Evolutionary conservation across 1,140 invertebrate species (phyloP).

Genomic region (Aricia agestis): DNA sequence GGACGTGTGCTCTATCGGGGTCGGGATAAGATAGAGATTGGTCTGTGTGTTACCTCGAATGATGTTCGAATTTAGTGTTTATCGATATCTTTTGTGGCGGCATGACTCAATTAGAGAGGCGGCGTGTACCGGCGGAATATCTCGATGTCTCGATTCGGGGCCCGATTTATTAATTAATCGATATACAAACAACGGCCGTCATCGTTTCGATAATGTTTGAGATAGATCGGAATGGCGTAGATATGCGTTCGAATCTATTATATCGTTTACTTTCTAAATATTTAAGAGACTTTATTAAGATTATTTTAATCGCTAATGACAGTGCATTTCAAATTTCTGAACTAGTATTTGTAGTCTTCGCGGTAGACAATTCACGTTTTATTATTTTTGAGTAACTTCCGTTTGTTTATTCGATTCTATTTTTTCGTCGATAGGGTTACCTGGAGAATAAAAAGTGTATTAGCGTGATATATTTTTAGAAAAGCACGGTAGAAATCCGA

Average conservation of each 20-base stretch:
- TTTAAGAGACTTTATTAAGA: constrained; percentile 11
- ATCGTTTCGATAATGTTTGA: constrained; percentile 56
- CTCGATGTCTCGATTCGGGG: constrained; percentile 60
- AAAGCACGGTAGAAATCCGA: not conserved
- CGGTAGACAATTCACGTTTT: not conserved
- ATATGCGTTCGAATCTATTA: constrained; percentile 22
- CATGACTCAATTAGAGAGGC: constrained; percentile 72
- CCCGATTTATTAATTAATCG: constrained; percentile 75
- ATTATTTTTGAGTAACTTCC: not conserved
- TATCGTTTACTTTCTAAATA: constrained; percentile 13
- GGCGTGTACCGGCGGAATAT: constrained; percentile 59
- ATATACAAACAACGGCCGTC: constrained; percentile 72
- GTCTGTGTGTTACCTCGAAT: not conserved
- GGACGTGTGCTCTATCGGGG: constrained; percentile 21
- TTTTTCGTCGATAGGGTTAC: too few relatives aligned
- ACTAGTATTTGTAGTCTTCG: not conserved
- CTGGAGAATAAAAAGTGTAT: not conserved
- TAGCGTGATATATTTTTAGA: not conserved
- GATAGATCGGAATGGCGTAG: constrained; percentile 43
- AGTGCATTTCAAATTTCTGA: not conserved
- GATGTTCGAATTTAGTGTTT: constrained; percentile 36
- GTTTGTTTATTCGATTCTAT: too few relatives aligned
- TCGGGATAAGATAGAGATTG: constrained; percentile 31
- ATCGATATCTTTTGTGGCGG: constrained; percentile 61
- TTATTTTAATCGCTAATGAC: not conserved